phyloP scores from a whole-genome alignment of 1,140 invertebrate species.

The Bombus sylvicola region DNA sequence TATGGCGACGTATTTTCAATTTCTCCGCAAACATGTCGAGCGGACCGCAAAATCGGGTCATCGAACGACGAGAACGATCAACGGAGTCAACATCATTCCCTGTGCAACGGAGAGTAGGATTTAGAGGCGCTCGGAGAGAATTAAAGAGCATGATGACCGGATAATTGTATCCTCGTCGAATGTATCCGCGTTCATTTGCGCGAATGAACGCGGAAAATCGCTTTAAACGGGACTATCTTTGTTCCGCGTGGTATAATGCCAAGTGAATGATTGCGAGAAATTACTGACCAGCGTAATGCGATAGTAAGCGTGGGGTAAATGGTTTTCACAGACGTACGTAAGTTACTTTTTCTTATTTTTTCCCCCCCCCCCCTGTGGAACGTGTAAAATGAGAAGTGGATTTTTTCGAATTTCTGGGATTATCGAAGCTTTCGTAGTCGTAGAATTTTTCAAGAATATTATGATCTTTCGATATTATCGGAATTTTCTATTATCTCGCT shows the following conservation, averaged over 20 bases:
- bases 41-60: slow-evolving; percentile 24
- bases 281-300: neutral
- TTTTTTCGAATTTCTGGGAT: no score
- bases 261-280: neutral
- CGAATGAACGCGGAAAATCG: neutral
- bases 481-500: no score
- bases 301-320: neutral
- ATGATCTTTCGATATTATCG: no score
- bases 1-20: slow-evolving; percentile 26
- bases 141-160: slow-evolving; percentile 1
- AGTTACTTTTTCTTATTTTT: no score
- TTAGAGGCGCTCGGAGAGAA: neutral
- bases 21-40: slow-evolving; percentile 15
- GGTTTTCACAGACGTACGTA: neutral
- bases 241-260: neutral
- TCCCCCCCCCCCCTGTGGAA: no score
- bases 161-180: neutral
- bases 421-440: no score
- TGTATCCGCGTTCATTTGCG: neutral
- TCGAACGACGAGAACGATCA: slow-evolving; percentile 12
- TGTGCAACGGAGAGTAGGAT: no score
- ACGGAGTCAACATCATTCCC: neutral
- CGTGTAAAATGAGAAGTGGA: no score
- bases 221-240: neutral
- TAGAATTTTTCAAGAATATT: no score